Base-by-base conservation (phyloP, 2,797 vertebrate genomes). In the Champsocephalus esox region DNA sequence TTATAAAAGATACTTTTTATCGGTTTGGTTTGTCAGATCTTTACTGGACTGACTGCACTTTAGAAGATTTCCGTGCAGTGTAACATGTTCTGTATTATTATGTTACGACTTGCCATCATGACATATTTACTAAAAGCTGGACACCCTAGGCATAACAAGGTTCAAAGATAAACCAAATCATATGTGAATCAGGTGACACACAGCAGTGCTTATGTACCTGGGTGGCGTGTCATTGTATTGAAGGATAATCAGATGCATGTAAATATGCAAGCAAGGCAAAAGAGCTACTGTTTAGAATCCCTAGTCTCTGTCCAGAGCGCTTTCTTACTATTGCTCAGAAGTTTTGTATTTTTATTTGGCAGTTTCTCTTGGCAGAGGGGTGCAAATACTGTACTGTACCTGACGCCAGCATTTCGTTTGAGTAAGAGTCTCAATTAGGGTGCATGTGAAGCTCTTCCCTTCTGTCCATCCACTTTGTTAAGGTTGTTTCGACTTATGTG, bases 191-290 rank as follows among this genome's bases (percentile, higher is more conserved):
- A 51, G 61, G 45, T 76, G 77, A 64, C 65, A 76, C 43, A 59
- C 56, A 61, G 63, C 73, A 54, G 63, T 87, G 62, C 84, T 77
- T 70, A 73, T 75, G 55, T 72, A 67, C 64, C 75, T 64, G 16
- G 45, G 58, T 82, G 62, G 59, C 28, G 7, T 66, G 62, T 71
- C 79, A 85, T 89, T 81, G 80, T 75, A 28, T 62, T 38, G 41
- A 80, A 48, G 62, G 60, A 73, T 76, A 76, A 9, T 38, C 8
- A 38, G 9, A 78, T 32, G 9, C 34, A 38, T 38, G 34, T 38
- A 78, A 81, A 77, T 67, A 50, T 81, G 79, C 64, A 79, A 73
- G 59, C 7, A 1, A 78, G 56, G 69, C 73, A 80, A 52, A 78
- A 77, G 48, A 70, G 52, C 16, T 1, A 17, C 58, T 73, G 44